Conservation (phyloP, 2,797 vertebrate species). For the Parotocinclus haroldoi region DNA sequence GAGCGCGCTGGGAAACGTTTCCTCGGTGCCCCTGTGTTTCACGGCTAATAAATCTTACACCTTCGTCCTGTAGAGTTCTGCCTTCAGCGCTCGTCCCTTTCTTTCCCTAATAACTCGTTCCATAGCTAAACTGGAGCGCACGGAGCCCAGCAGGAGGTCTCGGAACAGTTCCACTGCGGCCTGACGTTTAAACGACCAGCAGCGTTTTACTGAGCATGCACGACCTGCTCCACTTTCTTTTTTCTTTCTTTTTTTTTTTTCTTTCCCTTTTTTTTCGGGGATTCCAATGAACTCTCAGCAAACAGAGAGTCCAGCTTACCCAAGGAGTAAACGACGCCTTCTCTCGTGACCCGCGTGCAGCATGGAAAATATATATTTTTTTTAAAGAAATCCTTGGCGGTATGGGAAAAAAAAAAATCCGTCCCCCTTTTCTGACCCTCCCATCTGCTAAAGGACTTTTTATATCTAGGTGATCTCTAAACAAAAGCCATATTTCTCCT, state of each 20-base stretch:
- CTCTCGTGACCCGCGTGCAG: too few relatives aligned
- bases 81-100: background rate
- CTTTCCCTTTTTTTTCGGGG: background rate
- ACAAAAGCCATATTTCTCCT: conserved; percentile 65
- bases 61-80: too few relatives aligned
- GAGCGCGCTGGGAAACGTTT: too few relatives aligned
- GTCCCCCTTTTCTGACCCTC: conserved; percentile 6
- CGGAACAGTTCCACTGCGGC: conserved; percentile 49
- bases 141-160: conserved; percentile 51
- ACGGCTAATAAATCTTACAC: too few relatives aligned
- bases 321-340: too few relatives aligned
- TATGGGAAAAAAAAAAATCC: background rate
- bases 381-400: too few relatives aligned
- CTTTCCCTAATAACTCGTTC: background rate
- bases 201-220: conserved; percentile 60
- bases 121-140: conserved; percentile 53
- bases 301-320: too few relatives aligned
- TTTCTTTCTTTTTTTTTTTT: conserved; percentile 19
- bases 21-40: too few relatives aligned
- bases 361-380: too few relatives aligned
- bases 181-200: conserved; percentile 60
- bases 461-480: conserved; percentile 60
- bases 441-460: conserved; percentile 66
- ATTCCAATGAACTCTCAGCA: too few relatives aligned
- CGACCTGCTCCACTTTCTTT: conserved; percentile 12